These are phyloP conservation scores for Callimorpha dominula DNA, from an alignment of 2,888 invertebrate species.

Conservation along the genomic window DNA sequence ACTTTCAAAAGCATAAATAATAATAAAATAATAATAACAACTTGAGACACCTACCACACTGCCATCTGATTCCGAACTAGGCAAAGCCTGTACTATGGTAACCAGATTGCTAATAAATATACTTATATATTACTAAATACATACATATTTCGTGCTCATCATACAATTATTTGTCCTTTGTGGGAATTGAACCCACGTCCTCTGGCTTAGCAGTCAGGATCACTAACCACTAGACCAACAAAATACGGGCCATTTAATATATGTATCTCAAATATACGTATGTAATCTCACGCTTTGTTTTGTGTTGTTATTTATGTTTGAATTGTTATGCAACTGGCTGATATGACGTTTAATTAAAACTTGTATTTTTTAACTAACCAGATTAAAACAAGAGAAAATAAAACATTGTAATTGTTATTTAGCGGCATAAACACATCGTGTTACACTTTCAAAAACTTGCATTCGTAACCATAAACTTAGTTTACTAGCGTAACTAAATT, in stretches of 20 bases:
- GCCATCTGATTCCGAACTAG: too few species aligned
- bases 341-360: neutral
- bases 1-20: neutral
- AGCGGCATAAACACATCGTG: slow-evolving; percentile 29
- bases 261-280: too few species aligned
- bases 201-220: too few species aligned
- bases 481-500: too few species aligned
- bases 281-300: neutral
- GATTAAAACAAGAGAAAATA: slow-evolving; percentile 29
- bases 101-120: too few species aligned
- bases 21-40: neutral
- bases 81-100: too few species aligned
- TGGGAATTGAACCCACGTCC: too few species aligned
- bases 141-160: too few species aligned
- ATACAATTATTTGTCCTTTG: too few species aligned
- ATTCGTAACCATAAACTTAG: slow-evolving; percentile 34
- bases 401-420: slow-evolving; percentile 26
- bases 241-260: neutral
- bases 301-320: neutral
- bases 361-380: slow-evolving; percentile 13
- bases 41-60: too few species aligned
- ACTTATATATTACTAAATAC: too few species aligned
- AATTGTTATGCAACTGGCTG: neutral
- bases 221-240: too few species aligned
- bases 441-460: slow-evolving; percentile 44